Conservation (phyloP, 2,113 vertebrate species). For the Podocnemis expansa region DNA sequence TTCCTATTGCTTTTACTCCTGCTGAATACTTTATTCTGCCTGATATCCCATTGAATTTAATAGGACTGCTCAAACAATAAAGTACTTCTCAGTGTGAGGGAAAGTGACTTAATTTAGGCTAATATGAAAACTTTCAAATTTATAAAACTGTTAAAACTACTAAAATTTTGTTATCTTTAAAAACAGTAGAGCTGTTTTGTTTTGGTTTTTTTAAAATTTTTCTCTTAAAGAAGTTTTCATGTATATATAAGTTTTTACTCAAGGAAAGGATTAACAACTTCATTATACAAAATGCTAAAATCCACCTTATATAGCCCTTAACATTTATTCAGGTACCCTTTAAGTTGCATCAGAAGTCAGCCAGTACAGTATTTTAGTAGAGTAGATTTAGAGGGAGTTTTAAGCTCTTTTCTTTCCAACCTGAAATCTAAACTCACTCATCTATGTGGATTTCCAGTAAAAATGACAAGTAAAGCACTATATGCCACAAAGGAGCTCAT, state of each 20-base stretch:
- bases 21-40: background rate
- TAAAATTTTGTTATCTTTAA: background rate
- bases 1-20: background rate
- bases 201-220: background rate
- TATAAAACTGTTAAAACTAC: background rate
- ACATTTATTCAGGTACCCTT: slow-evolving; percentile 80
- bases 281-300: background rate
- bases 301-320: slow-evolving; percentile 41
- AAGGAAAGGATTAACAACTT: background rate
- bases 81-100: background rate
- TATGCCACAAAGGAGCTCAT: slow-evolving; percentile 75
- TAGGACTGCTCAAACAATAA: background rate
- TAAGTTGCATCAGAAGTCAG: slow-evolving; percentile 89
- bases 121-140: background rate
- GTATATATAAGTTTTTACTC: background rate
- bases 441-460: slow-evolving; percentile 86
- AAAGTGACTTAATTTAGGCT: background rate
- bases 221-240: background rate
- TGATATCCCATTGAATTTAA: background rate
- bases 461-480: slow-evolving; percentile 80
- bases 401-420: slow-evolving; percentile 83
- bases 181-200: background rate
- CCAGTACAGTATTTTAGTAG: slow-evolving; percentile 84
- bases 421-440: slow-evolving; percentile 74
- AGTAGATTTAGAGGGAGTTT: slow-evolving; percentile 77